Percentiles rank a stretch among this genome's conserved stretches.
These are phyloP conservation scores for Indri indri DNA, from an alignment of 2,113 vertebrate genomes.

Conservation along the genomic window DNA sequence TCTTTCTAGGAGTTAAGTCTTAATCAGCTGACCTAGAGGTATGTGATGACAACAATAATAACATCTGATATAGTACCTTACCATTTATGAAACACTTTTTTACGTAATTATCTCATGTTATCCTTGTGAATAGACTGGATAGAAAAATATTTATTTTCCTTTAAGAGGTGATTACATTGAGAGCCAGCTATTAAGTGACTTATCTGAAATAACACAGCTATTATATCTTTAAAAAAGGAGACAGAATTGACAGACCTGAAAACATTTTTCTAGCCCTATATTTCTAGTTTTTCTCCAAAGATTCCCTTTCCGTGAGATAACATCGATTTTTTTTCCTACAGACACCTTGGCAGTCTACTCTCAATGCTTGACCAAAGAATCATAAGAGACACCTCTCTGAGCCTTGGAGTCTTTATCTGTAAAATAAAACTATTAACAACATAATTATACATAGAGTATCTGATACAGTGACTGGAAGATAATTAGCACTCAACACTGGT, in stretches of 20 bases:
- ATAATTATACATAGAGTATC: background rate
- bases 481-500: background rate
- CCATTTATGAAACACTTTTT: background rate
- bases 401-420: background rate
- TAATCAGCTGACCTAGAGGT: background rate
- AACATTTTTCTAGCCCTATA: background rate
- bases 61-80: background rate
- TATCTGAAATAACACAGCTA: background rate
- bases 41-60: background rate
- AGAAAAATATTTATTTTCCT: background rate
- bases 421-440: slow-evolving; percentile 16
- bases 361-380: background rate
- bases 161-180: background rate
- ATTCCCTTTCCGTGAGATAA: background rate
- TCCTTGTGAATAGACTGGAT: background rate
- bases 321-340: background rate
- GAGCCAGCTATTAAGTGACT: slow-evolving; percentile 19
- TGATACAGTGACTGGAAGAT: background rate
- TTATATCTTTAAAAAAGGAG: background rate
- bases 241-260: background rate
- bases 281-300: background rate
- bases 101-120: background rate
- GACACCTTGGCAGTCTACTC: background rate
- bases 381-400: background rate
- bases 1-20: background rate